Conservation (phyloP, 1,140 invertebrate genomes). For the Lysiphlebus fabarum region DNA sequence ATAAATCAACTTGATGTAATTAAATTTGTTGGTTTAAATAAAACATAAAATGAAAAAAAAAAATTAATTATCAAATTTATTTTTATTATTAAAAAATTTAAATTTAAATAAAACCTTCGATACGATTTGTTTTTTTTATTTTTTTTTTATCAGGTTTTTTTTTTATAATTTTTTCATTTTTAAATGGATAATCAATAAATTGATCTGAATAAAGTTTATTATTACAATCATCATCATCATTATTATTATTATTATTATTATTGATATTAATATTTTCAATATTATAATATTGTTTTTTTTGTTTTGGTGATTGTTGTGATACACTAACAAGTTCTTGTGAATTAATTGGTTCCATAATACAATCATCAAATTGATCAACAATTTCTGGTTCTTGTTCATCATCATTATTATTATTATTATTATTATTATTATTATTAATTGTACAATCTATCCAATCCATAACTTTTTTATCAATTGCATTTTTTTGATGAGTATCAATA, state of each 20-base stretch:
- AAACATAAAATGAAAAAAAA: not conserved
- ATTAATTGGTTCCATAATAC: conserved; percentile 29
- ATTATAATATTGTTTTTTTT: conserved; percentile 17
- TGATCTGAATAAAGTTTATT: too few relatives aligned
- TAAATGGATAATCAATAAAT: too few relatives aligned
- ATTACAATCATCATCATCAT: conserved; percentile 28
- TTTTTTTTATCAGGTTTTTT: conserved; percentile 18
- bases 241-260: conserved; percentile 28
- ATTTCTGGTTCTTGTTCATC: too few relatives aligned
- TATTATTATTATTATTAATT: not conserved
- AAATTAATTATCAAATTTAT: not conserved
- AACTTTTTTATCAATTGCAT: conserved; percentile 44
- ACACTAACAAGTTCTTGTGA: conserved; percentile 42
- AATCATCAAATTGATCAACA: conserved; percentile 14
- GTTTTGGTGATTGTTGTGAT: conserved; percentile 34
- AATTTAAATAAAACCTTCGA: conserved; percentile 24
- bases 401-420: too few relatives aligned
- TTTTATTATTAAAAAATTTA: not conserved
- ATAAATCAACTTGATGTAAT: not conserved
- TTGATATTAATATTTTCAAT: conserved; percentile 22
- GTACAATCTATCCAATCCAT: conserved; percentile 40
- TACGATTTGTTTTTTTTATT: conserved; percentile 23
- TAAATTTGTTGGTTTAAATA: not conserved
- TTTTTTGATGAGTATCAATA: conserved; percentile 23
- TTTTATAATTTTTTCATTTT: too few relatives aligned